Evolutionary conservation across 2,797 vertebrate species (phyloP).

Genomic region (Microhierax caerulescens): DNA sequence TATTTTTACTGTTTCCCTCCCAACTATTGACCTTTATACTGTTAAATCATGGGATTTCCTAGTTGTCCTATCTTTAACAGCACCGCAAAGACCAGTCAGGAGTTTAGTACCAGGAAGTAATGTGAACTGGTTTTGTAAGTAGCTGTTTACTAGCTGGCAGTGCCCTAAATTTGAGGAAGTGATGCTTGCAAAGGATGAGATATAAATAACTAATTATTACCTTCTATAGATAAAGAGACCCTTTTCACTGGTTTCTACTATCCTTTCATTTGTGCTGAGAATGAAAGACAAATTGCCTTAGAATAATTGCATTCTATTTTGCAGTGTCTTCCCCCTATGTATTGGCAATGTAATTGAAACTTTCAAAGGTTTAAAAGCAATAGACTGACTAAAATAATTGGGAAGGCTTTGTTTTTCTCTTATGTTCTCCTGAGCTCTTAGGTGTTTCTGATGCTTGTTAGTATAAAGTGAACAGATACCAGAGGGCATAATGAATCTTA

Average conservation of each 20-base stretch:
- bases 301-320: background rate
- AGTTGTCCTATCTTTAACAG: background rate
- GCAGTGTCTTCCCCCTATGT: background rate
- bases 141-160: background rate
- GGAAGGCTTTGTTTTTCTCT: background rate
- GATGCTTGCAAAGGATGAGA: background rate
- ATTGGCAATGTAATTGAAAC: background rate
- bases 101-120: background rate
- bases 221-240: background rate
- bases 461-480: background rate
- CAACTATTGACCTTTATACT: conserved; percentile 13
- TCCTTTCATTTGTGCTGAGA: background rate
- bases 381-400: background rate
- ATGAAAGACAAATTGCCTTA: background rate
- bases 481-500: background rate
- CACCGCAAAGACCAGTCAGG: background rate
- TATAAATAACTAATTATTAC: background rate
- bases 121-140: background rate
- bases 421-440: background rate
- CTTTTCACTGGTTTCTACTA: background rate
- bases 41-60: background rate
- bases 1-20: background rate
- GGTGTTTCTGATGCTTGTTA: background rate
- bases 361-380: background rate
- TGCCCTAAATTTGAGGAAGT: background rate